phyloP scores from a whole-genome alignment of 2,888 invertebrate genomes.

The Drosophila infuscata region DNA sequence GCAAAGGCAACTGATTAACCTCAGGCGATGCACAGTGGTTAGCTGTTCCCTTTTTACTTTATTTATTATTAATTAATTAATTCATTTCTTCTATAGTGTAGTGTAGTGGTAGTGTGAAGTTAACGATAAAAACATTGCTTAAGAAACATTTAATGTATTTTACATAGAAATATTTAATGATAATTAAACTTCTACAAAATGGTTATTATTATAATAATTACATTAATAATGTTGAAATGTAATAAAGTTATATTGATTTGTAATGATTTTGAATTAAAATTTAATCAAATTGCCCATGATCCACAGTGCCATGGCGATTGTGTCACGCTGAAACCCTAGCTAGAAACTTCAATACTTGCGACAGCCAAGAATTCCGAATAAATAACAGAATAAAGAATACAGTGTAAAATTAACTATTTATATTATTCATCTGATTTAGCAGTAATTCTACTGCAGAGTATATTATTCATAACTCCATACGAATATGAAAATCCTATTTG shows the following conservation, averaged over 20 bases:
- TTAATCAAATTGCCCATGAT: neutral
- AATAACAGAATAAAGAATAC: neutral
- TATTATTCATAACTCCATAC: neutral
- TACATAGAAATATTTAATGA: neutral
- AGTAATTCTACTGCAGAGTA: neutral
- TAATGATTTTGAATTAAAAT: neutral
- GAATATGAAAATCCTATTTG: neutral
- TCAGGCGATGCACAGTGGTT: conserved; percentile 33
- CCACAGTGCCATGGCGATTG: conserved; percentile 6
- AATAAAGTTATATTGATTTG: neutral
- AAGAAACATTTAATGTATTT: neutral
- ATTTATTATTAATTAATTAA: neutral
- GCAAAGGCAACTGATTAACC: conserved; percentile 6
- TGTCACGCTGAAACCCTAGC: conserved; percentile 8
- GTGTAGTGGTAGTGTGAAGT: neutral
- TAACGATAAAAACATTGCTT: neutral
- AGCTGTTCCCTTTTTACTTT: neutral
- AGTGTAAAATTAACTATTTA: neutral
- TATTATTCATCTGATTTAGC: neutral
- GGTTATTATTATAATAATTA: neutral
- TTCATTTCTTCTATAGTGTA: neutral
- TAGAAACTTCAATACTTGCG: neutral
- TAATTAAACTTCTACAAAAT: neutral
- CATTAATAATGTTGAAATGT: neutral
- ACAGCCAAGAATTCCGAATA: neutral